A percentile compares a stretch with the other conserved stretches of the same genome.
Evolutionary conservation across 2,113 vertebrate species (phyloP).

Genomic region (Isurus oxyrinchus): DNA sequence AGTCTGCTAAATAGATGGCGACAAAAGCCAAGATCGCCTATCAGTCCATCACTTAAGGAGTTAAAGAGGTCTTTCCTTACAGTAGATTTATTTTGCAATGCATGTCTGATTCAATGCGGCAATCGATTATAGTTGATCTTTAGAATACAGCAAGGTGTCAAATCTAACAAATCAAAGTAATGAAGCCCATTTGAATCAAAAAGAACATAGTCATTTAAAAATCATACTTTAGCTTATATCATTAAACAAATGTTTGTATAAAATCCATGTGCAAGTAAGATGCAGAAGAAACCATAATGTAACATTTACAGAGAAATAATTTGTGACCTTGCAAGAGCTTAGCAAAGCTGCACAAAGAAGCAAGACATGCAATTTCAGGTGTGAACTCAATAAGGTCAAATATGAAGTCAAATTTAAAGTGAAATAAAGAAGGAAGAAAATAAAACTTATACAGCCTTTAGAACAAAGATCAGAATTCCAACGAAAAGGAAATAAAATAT

Average conservation of each 20-base stretch:
- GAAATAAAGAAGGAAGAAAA: background rate
- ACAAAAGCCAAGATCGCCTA: constrained; percentile 4
- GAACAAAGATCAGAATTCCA: background rate
- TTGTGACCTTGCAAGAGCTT: background rate
- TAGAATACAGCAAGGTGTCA: background rate
- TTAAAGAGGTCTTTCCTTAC: background rate
- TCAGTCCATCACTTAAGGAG: background rate
- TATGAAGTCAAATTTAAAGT: background rate
- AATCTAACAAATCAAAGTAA: background rate
- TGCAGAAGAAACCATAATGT: background rate
- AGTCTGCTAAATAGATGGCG: background rate
- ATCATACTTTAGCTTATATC: background rate
- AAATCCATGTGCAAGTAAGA: background rate
- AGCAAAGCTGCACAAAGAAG: background rate
- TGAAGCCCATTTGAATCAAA: background rate
- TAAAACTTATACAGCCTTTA: background rate
- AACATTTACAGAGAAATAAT: background rate
- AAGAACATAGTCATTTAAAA: background rate
- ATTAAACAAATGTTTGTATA: background rate
- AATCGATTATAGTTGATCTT: background rate
- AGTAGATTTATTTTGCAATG: background rate
- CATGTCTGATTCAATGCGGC: background rate
- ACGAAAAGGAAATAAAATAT: background rate
- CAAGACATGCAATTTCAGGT: background rate
- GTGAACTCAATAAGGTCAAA: background rate